phyloP scores from a whole-genome alignment of 2,113 vertebrate species.

The Poeciliopsis prolifica region DNA sequence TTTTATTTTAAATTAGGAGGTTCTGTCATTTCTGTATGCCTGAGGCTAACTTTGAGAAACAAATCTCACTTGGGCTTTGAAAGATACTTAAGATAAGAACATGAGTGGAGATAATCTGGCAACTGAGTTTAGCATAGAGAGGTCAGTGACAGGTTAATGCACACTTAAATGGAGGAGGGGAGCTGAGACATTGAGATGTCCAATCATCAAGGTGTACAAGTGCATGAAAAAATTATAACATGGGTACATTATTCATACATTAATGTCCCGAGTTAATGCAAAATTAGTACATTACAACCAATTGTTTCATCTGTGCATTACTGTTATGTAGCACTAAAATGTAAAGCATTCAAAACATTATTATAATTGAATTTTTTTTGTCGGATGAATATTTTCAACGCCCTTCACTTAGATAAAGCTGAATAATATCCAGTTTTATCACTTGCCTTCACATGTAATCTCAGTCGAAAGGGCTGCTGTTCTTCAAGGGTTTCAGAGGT shows the following conservation, averaged over 20 bases:
- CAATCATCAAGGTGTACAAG: not conserved
- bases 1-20: not conserved
- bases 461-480: not conserved
- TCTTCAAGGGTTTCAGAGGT: not conserved
- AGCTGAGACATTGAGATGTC: not conserved
- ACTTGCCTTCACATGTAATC: not conserved
- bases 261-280: no score
- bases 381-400: not conserved
- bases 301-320: not conserved
- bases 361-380: not conserved
- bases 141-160: slow-evolving; percentile 74
- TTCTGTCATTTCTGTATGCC: slow-evolving; percentile 29
- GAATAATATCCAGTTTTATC: not conserved
- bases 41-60: slow-evolving; percentile 48
- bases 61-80: slow-evolving; percentile 62
- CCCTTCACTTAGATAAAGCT: no score
- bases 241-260: not conserved
- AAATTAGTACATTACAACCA: no score
- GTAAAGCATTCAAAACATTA: not conserved
- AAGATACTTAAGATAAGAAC: slow-evolving; percentile 59
- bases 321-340: not conserved
- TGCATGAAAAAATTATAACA: not conserved
- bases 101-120: slow-evolving; percentile 63
- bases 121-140: slow-evolving; percentile 72
- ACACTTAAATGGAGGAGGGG: slow-evolving; percentile 39